These are phyloP conservation scores for Hyla sarda DNA, from an alignment of 2,113 vertebrate genomes.

Conservation along the genomic window DNA sequence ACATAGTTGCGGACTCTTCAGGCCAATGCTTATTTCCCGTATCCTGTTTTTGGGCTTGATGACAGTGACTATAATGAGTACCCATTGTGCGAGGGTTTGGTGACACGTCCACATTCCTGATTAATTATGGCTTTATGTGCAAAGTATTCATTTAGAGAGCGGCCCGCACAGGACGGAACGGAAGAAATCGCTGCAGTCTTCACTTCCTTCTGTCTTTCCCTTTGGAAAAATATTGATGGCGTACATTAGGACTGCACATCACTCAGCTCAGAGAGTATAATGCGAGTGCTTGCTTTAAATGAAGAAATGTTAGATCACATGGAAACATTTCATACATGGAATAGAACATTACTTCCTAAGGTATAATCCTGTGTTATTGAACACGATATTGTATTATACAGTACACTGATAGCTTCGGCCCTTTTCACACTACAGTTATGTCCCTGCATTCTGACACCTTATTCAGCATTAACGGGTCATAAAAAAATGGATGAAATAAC, in stretches of 20 bases:
- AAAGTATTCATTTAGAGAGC: neutral
- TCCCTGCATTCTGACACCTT: no score
- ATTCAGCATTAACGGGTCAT: no score
- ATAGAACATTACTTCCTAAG: no score
- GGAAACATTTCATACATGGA: neutral
- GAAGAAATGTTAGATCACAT: neutral
- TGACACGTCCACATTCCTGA: slow-evolving; percentile 5
- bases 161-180: neutral
- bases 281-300: neutral
- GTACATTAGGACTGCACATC: neutral
- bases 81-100: neutral
- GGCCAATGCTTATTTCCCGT: neutral
- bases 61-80: neutral
- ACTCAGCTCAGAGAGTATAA: neutral
- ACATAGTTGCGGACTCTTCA: neutral
- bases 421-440: no score
- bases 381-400: no score
- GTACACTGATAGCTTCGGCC: no score
- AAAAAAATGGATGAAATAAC: no score
- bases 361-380: no score
- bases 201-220: slow-evolving; percentile 15
- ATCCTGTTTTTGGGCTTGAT: neutral
- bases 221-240: slow-evolving; percentile 24
- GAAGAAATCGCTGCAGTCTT: neutral
- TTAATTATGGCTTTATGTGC: slow-evolving; percentile 8